These are phyloP conservation scores for Homalodisca vitripennis DNA, from an alignment of 1,140 invertebrate species.

Conservation along the genomic window DNA sequence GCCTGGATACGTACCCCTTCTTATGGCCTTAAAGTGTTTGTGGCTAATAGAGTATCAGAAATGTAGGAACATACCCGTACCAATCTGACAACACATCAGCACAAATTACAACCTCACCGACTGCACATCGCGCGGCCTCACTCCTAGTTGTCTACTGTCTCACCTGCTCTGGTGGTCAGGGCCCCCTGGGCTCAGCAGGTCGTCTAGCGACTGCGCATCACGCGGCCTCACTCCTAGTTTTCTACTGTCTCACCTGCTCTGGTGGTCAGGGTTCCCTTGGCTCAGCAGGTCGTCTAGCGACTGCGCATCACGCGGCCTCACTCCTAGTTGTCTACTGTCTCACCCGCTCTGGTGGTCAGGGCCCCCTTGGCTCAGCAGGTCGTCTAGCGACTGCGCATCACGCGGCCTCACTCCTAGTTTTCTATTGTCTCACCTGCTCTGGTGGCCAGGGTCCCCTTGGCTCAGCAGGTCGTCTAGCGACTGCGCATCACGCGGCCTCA, in stretches of 20 bases:
- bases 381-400: neutral
- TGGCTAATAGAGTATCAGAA: slow-evolving; percentile 38
- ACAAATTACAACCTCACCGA: neutral
- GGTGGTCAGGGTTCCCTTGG: no score
- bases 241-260: no score
- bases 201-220: neutral
- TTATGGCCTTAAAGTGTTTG: slow-evolving; percentile 42
- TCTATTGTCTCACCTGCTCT: no score
- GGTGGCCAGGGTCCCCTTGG: no score
- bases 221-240: no score
- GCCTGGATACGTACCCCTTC: slow-evolving; percentile 43
- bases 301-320: neutral
- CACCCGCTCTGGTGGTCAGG: neutral
- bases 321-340: neutral
- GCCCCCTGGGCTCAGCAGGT: neutral
- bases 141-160: neutral
- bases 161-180: neutral
- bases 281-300: no score
- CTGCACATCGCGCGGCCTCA: neutral
- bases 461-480: no score
- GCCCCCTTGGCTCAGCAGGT: neutral
- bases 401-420: no score
- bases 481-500: neutral
- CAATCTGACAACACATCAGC: neutral
- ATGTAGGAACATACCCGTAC: neutral